Evolutionary conservation across 2,888 invertebrate genomes (phyloP), one percentile per base, ranked within the genome.

Genomic region (Allygus modestus): DNA sequence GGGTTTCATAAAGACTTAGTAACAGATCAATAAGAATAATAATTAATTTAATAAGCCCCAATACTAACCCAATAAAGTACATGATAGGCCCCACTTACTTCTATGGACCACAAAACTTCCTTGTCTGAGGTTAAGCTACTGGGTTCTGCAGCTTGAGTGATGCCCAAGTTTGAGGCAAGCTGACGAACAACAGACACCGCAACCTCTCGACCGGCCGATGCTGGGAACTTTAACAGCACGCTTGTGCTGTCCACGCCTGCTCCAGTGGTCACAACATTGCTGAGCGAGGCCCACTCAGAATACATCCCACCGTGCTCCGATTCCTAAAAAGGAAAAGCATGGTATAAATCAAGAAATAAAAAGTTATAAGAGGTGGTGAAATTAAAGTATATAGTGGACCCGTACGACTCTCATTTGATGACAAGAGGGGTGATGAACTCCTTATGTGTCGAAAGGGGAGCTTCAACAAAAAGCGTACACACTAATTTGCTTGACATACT

Each of bases 241-340:
- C 95, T 95, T 84, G 93, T 92, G 87, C 94, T 94, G 46, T 92
- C 93, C 86, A 92, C 92, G 65, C 92, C 92, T 87, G 94, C 94
- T 86, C 94, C 94, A 88, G 95, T 95, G 88, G 95, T 95, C 89
- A 95, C 91, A 81, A 92, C 88, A 85, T 91, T 91, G 87, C 94
- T 94, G 89, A 96, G 91, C 83, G 96, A 95, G 87, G 95, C 95
- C 96, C 96, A 96, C 92, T 96, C 96, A 88, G 95, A 94, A 92
- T 96, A 96, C 96, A 96, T 96, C 89, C 94, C 94, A 91, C 92
- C 93, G 89, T 92, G 92, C 90, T 93, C 93, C 90, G 92, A 92
- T 90, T 91, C 93, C 93, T 94, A 28, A 28, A 54, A 83, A 37
- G 4, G 37, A n/a, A n/a, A n/a, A n/a, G n/a, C n/a, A n/a, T n/a